Percentiles rank a stretch among this genome's conserved stretches.
Evolutionary conservation across 2,113 vertebrate species (phyloP).

Genomic region (Vulpes ferrilata): DNA sequence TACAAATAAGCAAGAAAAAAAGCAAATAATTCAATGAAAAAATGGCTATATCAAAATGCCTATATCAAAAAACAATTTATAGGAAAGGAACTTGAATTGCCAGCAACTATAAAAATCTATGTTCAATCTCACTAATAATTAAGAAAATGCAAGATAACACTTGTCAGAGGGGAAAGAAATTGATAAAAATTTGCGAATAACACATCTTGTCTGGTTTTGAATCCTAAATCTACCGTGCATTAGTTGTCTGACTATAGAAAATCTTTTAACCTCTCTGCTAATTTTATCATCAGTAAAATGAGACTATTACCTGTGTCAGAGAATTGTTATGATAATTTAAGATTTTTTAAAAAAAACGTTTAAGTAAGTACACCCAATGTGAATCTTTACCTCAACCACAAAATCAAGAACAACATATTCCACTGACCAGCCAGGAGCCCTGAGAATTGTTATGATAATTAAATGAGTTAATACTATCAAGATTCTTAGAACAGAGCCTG

Average conservation of each 20-base stretch:
- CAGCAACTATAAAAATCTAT: neutral
- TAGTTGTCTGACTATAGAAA: neutral
- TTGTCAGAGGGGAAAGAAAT: neutral
- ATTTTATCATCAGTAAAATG: neutral
- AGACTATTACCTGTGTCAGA: neutral
- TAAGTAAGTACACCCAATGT: neutral
- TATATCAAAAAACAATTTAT: neutral
- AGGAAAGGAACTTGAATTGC: neutral
- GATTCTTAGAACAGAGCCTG: neutral
- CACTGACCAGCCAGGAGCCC: neutral
- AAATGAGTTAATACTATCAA: neutral
- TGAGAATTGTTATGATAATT: neutral
- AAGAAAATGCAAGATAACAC: neutral
- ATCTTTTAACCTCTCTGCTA: neutral
- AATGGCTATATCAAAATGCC: neutral
- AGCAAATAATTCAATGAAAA: neutral
- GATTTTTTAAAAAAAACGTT: neutral
- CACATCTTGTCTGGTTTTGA: neutral
- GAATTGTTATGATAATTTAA: neutral
- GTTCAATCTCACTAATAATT: neutral
- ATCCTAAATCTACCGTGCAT: neutral
- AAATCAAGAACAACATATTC: neutral
- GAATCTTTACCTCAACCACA: neutral
- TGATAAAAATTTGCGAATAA: neutral
- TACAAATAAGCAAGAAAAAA: neutral